Conservation (phyloP, 2,888 invertebrate genomes). For the Caenorhabditis zanzibari region DNA sequence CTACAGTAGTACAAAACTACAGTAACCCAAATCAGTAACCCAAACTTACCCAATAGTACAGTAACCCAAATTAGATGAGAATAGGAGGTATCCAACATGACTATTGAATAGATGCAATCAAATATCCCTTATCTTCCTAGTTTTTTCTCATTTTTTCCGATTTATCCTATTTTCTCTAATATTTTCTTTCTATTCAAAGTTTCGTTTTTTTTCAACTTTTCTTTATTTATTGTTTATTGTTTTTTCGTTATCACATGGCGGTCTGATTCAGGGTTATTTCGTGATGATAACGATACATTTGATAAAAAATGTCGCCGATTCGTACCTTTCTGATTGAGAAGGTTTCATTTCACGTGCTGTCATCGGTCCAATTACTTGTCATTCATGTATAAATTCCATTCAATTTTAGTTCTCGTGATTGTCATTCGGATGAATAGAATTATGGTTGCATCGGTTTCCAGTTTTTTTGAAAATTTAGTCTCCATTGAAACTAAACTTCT, state of each 20-base stretch:
- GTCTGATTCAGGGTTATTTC: slow-evolving; percentile 10
- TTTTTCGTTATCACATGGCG: not conserved
- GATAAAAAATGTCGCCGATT: slow-evolving; percentile 3
- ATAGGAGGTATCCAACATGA: not conserved
- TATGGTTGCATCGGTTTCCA: too few relatives aligned
- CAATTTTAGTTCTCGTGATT: not conserved
- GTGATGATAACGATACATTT: slow-evolving; percentile 13
- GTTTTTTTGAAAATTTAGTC: too few relatives aligned
- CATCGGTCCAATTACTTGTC: not conserved
- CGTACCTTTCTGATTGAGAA: not conserved
- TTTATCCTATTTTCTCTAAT: not conserved
- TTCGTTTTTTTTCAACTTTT: not conserved
- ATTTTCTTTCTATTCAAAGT: not conserved
- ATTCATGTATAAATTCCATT: not conserved
- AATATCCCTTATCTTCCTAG: slow-evolving; percentile 8
- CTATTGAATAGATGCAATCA: slow-evolving; percentile 30
- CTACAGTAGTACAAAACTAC: too few relatives aligned
- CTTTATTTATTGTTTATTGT: slow-evolving; percentile 8
- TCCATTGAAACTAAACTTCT: too few relatives aligned
- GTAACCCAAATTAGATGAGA: not conserved
- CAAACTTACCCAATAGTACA: too few relatives aligned
- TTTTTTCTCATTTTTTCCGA: not conserved
- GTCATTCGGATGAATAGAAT: not conserved
- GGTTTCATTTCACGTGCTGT: not conserved
- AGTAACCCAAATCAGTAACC: too few relatives aligned